A percentile compares a stretch with the other conserved stretches of the same genome.
These are phyloP conservation scores for Tiliqua scincoides DNA, from an alignment of 2,113 vertebrate species.

Conservation along the genomic window DNA sequence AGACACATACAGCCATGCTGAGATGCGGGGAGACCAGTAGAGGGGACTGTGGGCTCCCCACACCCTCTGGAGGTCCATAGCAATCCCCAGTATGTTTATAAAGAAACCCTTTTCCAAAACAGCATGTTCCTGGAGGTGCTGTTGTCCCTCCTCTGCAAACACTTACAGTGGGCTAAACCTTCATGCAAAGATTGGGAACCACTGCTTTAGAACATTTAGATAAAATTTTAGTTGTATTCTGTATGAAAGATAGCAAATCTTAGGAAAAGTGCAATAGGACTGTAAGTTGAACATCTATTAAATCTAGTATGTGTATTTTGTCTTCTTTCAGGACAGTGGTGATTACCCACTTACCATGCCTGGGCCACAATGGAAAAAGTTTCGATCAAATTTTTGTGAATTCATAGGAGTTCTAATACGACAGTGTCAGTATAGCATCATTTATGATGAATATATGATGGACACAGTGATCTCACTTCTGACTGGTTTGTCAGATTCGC, in stretches of 20 bases:
- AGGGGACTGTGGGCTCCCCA: too few relatives aligned
- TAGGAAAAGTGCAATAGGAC: background rate
- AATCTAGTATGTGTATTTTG: background rate
- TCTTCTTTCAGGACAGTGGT: conserved; percentile 88
- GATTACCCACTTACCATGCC: conserved; percentile 99
- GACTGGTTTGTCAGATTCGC: conserved; percentile 97
- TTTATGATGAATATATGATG: conserved; percentile 99
- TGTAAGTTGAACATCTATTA: background rate
- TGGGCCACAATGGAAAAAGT: conserved; percentile 98
- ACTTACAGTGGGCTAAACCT: too few relatives aligned
- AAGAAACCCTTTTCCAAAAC: too few relatives aligned
- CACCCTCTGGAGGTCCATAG: too few relatives aligned
- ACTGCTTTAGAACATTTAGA: background rate
- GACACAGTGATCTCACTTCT: conserved; percentile 98
- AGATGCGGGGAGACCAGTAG: too few relatives aligned
- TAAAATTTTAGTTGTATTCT: background rate
- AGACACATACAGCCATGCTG: too few relatives aligned
- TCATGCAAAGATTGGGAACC: too few relatives aligned
- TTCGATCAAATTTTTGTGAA: conserved; percentile 98
- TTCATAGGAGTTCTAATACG: conserved; percentile 97
- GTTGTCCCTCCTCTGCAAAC: too few relatives aligned
- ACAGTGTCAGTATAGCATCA: conserved; percentile 99
- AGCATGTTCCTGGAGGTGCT: too few relatives aligned
- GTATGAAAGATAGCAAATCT: background rate
- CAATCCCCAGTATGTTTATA: too few relatives aligned